Base-by-base conservation (phyloP, 2,888 invertebrate species). In the Thymelicus acteon region DNA sequence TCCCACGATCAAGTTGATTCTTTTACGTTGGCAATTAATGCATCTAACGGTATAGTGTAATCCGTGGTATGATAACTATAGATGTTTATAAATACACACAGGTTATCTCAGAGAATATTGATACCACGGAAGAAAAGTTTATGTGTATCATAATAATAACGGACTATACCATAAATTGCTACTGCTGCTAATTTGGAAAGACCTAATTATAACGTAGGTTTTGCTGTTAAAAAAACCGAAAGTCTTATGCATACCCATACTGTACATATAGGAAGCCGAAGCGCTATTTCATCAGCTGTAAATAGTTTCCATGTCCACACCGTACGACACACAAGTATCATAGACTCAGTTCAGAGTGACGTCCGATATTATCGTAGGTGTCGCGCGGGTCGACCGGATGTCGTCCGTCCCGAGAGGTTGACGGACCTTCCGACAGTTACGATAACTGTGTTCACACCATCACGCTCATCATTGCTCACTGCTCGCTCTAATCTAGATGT, bases 381-480 rank as follows among this genome's bases (percentile, higher is more conserved):
- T 60, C 54, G 54, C 62, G 13, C 52, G 31, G 60, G 39, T 37
- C 58, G 39, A n/a, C 62, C 68, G 68, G 68, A 69, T 62, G 68
- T 69, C 68, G 62, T 69, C 62, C 62, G 48, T 69, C 62, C 47
- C 24, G 54, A 19, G 61, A 62, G 68, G 62, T 57, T 62, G 68
- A 62, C 62, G 68, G 62, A 68, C 54, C 68, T 68, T 62, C 68
- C 68, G 68, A 62, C 68, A 57, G 57, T 54, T 13, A 24, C 67
- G 67, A 68, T 68, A 68, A 68, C 67, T 40, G 52, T 37, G 52
- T 49, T 68, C 54, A 67, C 67, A 60, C 67, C 67, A 24, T 67
- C 52, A 24, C 52, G 15, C 54, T 7, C 7, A n/a, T 44, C 39
- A 47, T 15, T 24, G 6, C 40, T 44, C 44, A 58, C 58, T 52